Base-by-base conservation (phyloP, 2,888 invertebrate genomes). In the Ceriagrion tenellum region DNA sequence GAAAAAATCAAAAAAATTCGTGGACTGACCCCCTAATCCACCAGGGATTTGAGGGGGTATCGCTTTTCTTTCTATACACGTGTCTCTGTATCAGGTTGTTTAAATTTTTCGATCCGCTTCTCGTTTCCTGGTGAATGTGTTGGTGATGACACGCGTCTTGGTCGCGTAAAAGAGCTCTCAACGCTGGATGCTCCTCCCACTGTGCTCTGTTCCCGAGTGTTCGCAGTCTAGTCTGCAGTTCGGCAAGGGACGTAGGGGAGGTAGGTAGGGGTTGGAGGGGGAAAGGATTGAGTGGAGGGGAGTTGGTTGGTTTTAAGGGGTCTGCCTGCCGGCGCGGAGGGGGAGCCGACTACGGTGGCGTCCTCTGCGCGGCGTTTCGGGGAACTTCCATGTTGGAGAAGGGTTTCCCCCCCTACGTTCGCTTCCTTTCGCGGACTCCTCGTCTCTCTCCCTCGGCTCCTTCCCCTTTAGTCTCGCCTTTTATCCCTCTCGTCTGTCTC, bases 281-380 rank as follows among this genome's bases (percentile, higher is more conserved):
- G 47, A n/a, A 30, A 59, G 59, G 0, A 0, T 16, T 30, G 16
- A 35, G 16, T 18, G 40, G 89, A 20, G 55, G 89, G 55, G 89
- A 89, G n/a, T 55, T 3, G n/a, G 40, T 35, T 40, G 8, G 88
- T 59, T 59, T 16, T 20, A 59, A 59, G 18, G 59, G 59, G 59
- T 16, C 47, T 20, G 59, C 4, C 59, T 59, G 88, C 18, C 23
- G 35, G 56, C 40, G 63, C 63, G 59, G 16, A 12, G 40, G 88
- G 88, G 30, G 55, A 56, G 4, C 47, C 59, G 93, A 47, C 93
- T 26, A 30, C 56, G 56, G 93, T 93, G 47, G 93, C 47, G 93
- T 30, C 93, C 63, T 93, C 93, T 93, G 93, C 59, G 69, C 69
- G 93, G 93, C 93, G 93, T n/a, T 74, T 74, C 47, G 40, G 93